Base-by-base conservation (phyloP, 2,888 invertebrate species). In the Polydesmus complanatus region DNA sequence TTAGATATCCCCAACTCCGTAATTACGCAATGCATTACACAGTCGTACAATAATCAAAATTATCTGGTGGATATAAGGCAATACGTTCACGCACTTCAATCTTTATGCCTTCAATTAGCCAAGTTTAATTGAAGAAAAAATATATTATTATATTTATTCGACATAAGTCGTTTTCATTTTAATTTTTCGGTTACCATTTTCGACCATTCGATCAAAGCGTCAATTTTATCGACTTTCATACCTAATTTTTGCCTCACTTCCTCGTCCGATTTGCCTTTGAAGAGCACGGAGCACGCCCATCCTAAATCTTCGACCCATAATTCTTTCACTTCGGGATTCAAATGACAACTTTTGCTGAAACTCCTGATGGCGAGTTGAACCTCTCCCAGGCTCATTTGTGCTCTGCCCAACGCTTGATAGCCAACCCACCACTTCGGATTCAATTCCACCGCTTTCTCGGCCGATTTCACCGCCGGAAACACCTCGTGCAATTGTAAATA, bases 381-480 rank as follows among this genome's bases (percentile, higher is more conserved):
- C 27, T 76, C 75, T 18, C 75, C 75, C 8, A 74, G 64, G 26
- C 72, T 72, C 11, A 75, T 68, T 52, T 70, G 70, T 3, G 73
- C 70, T 49, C 75, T 63, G 1, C 75, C 76, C 5, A 75, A 68
- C 1, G 75, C 75, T 65, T 76, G 75, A 61, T 72, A 68, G 3
- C 68, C 73, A 19, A 72, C 68, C 73, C 74, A 75, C 74, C 75
- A 75, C 5, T 63, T 66, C 3, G 74, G 73, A 37, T 69, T 69
- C 18, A 70, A 55, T 19, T 68, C 66, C 2, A 73, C 70, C 11
- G 71, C 72, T 62, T 69, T 69, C 61, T 69, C 67, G 2, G 75
- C 75, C 56, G 70, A 57, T 48, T 65, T 64, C 11, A 69, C 60
- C 2, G 68, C 68, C n/a, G 67, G 66, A 50, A 63, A 65, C 2